Percentiles rank a stretch among this genome's conserved stretches.
Conservation (phyloP, 2,888 invertebrate species). For the Dryomyza anilis region DNA sequence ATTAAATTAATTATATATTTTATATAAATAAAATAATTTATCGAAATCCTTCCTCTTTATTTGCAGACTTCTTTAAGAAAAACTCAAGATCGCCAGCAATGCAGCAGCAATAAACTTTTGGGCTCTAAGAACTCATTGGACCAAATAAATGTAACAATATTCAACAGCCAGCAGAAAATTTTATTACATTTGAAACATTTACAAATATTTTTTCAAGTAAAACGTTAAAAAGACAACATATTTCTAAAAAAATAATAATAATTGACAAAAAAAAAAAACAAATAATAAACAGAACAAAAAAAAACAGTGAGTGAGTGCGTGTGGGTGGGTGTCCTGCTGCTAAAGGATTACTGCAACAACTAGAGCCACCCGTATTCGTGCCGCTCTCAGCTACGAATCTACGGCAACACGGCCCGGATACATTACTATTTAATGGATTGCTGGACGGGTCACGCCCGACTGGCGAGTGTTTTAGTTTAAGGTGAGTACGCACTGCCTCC, state of each 20-base stretch:
- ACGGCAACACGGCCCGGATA: slow-evolving; percentile 55
- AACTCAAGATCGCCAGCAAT: no score
- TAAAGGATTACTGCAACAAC: slow-evolving; percentile 22
- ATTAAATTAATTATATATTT: no score
- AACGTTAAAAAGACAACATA: no score
- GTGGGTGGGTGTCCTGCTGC: slow-evolving; percentile 18
- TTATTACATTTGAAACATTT: neutral
- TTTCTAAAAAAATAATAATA: neutral
- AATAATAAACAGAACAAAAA: slow-evolving; percentile 21
- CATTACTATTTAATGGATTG: slow-evolving; percentile 62
- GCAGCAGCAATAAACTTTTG: no score
- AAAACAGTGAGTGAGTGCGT: slow-evolving; percentile 9
- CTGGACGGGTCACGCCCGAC: slow-evolving; percentile 64
- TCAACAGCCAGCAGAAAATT: neutral
- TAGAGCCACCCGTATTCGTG: slow-evolving; percentile 33
- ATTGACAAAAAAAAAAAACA: neutral
- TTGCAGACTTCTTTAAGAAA: neutral
- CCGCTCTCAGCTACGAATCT: slow-evolving; percentile 30
- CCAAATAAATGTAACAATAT: slow-evolving; percentile 14
- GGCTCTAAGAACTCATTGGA: slow-evolving; percentile 12
- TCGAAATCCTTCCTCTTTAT: neutral
- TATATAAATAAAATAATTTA: no score
- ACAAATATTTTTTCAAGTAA: neutral
- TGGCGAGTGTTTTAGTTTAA: slow-evolving; percentile 64
- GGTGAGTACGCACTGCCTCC: slow-evolving; percentile 48